Percentiles rank a stretch among this genome's conserved stretches.
phyloP scores from a whole-genome alignment of 1,140 invertebrate species.

The Daktulosphaira vitifoliae region DNA sequence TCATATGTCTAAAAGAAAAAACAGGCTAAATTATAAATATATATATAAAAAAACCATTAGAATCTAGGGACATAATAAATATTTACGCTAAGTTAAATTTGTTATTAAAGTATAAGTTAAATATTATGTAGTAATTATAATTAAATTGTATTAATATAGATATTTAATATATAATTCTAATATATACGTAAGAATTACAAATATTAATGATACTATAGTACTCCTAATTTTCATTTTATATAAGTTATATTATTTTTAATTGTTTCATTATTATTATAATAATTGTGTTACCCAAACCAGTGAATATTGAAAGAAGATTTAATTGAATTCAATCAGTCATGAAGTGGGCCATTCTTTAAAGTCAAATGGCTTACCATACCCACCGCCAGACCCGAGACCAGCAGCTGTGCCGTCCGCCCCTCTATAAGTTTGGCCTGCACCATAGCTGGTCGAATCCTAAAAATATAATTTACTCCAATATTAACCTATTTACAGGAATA shows the following conservation, averaged over 20 bases:
- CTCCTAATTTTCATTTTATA: slow-evolving; percentile 29
- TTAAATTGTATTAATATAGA: slow-evolving; percentile 34
- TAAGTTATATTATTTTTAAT: slow-evolving; percentile 35
- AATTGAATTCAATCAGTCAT: slow-evolving; percentile 45
- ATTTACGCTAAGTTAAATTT: slow-evolving; percentile 25
- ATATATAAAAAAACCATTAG: slow-evolving; percentile 29
- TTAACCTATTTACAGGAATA: slow-evolving; percentile 11
- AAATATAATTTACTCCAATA: slow-evolving; percentile 34
- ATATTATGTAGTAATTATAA: slow-evolving; percentile 34
- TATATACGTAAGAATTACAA: slow-evolving; percentile 28
- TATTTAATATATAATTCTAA: slow-evolving; percentile 35
- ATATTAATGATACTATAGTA: slow-evolving; percentile 33
- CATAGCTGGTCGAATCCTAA: slow-evolving; percentile 44
- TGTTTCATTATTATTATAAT: slow-evolving; percentile 41
- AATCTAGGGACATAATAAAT: slow-evolving; percentile 31
- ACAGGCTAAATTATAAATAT: slow-evolving; percentile 33
- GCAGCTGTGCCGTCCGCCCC: slow-evolving; percentile 46
- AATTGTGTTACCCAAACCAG: slow-evolving; percentile 37
- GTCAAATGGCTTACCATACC: slow-evolving; percentile 53
- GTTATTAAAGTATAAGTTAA: slow-evolving; percentile 33
- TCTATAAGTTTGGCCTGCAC: slow-evolving; percentile 42
- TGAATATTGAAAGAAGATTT: slow-evolving; percentile 35
- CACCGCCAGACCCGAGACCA: slow-evolving; percentile 50
- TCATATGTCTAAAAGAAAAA: slow-evolving; percentile 33
- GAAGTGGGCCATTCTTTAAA: slow-evolving; percentile 54